Conservation (phyloP, 2,113 vertebrate species). For the Ictidomys tridecemlineatus region DNA sequence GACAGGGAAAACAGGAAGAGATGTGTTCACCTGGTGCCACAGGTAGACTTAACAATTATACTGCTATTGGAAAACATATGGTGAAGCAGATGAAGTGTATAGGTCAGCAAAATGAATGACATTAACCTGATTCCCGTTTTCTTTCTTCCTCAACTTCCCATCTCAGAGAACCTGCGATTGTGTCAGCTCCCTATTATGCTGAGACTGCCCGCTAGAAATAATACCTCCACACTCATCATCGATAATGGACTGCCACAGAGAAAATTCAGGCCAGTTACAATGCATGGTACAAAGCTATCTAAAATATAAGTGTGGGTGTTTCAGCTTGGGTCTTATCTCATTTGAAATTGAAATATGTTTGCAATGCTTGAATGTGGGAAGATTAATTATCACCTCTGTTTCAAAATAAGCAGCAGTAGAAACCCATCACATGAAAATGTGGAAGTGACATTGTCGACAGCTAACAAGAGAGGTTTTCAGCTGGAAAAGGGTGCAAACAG, state of each 20-base stretch:
- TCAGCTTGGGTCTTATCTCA: conserved; percentile 85
- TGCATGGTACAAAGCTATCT: conserved; percentile 81
- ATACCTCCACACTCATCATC: conserved; percentile 76
- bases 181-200: conserved; percentile 65
- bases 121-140: conserved; percentile 74
- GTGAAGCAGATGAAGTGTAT: neutral
- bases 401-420: conserved; percentile 90
- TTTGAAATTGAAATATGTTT: conserved; percentile 92
- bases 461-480: conserved; percentile 84
- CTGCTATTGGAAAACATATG: neutral
- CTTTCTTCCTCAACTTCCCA: conserved; percentile 70
- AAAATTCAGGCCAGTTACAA: conserved; percentile 84
- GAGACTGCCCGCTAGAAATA: conserved; percentile 74
- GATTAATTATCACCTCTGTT: conserved; percentile 95
- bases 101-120: neutral
- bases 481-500: conserved; percentile 85
- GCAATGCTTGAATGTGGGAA: conserved; percentile 91
- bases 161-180: conserved; percentile 16
- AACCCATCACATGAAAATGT: conserved; percentile 87
- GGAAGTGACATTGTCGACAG: conserved; percentile 87
- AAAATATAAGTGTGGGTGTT: conserved; percentile 87
- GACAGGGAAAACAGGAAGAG: neutral
- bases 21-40: neutral
- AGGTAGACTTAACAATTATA: conserved; percentile 26
- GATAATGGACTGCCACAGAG: conserved; percentile 78